Percentiles rank a stretch among this genome's conserved stretches.
These are phyloP conservation scores for Melieria crassipennis DNA, from an alignment of 2,888 invertebrate species.

Conservation along the genomic window DNA sequence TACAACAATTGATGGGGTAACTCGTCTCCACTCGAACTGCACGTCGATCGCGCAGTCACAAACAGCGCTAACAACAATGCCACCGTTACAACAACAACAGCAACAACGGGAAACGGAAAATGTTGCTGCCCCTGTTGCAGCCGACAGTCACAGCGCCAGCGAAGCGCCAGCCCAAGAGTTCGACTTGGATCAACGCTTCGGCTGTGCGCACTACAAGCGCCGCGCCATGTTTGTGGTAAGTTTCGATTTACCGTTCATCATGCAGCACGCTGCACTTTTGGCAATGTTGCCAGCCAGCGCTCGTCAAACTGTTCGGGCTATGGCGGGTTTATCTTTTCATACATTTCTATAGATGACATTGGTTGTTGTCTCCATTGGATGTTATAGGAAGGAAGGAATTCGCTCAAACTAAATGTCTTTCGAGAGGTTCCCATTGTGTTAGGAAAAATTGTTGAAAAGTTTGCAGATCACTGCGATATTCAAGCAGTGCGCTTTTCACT, in stretches of 20 bases:
- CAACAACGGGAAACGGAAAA: background rate
- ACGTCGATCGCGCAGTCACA: background rate
- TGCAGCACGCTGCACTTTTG: no score
- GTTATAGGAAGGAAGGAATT: no score
- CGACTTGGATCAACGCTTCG: conserved; percentile 60
- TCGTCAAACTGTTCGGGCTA: no score
- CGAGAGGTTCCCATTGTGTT: no score
- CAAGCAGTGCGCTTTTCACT: no score
- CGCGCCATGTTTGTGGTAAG: conserved; percentile 88
- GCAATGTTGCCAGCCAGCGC: no score
- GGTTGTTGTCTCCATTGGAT: no score
- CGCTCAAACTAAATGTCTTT: no score
- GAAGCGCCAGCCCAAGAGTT: background rate
- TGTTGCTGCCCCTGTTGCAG: background rate
- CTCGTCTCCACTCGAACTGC: background rate
- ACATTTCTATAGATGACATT: no score
- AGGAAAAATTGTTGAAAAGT: no score
- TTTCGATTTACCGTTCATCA: conserved; percentile 39
- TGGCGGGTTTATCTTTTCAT: no score
- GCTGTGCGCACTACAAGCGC: conserved; percentile 86
- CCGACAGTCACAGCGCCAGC: background rate
- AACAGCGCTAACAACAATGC: background rate
- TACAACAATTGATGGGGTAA: background rate
- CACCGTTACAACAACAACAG: background rate
- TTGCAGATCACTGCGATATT: no score